These are phyloP conservation scores for Bombus huntii DNA, from an alignment of 1,140 invertebrate genomes.

Conservation along the genomic window DNA sequence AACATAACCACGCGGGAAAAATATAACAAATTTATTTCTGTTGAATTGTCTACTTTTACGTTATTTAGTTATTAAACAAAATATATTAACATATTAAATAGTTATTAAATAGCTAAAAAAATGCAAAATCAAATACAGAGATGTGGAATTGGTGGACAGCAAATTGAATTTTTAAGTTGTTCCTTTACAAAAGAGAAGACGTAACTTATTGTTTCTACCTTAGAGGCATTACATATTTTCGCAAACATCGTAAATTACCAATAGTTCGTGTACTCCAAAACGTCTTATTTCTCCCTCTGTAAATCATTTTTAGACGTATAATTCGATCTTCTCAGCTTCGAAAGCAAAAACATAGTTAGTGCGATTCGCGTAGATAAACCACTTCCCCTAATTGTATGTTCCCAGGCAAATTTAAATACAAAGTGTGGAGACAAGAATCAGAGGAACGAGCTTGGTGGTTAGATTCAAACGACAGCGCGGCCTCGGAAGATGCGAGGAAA, in stretches of 20 bases:
- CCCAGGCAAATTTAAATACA: constrained; percentile 79
- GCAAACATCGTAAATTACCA: not conserved
- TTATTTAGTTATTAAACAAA: no score
- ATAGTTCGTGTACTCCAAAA: not conserved
- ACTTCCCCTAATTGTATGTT: constrained; percentile 20
- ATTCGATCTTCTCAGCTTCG: not conserved
- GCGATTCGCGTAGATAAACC: not conserved
- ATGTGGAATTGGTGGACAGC: no score
- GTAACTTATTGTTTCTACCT: not conserved
- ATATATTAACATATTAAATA: not conserved
- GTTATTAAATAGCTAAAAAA: not conserved
- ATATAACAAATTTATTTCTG: no score
- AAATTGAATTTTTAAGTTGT: not conserved
- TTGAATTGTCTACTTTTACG: no score
- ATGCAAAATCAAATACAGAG: no score
- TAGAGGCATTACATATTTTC: not conserved
- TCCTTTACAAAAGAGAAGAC: not conserved
- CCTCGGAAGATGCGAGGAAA: constrained; percentile 62
- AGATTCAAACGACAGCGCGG: constrained; percentile 70
- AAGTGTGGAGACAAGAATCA: constrained; percentile 78
- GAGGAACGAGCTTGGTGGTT: constrained; percentile 79
- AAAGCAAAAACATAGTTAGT: not conserved
- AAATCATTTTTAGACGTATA: not conserved
- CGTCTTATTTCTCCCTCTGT: not conserved
- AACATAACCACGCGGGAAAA: no score